Evolutionary conservation across 1,140 invertebrate genomes (phyloP).

Genomic region (Magallana ariakensis): DNA sequence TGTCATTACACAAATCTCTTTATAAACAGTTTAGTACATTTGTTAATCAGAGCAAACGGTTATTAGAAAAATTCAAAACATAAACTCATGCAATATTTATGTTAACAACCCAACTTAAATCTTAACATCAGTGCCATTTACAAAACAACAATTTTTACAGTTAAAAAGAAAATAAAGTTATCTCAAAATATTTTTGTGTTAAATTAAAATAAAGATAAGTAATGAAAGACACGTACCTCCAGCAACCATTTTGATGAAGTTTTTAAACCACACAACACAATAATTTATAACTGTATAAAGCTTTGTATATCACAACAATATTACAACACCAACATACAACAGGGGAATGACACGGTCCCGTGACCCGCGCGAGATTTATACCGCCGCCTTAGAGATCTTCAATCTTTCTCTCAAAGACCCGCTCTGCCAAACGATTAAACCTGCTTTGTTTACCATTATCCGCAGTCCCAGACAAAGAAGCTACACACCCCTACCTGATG

Average conservation of each 20-base stretch:
- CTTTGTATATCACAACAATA: constrained; percentile 27
- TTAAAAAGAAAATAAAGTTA: no score
- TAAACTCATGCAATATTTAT: no score
- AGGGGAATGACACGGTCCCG: constrained; percentile 22
- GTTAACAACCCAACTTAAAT: no score
- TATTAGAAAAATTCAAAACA: no score
- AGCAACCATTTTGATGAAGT: constrained; percentile 38
- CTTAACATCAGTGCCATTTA: no score
- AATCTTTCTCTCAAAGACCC: not conserved
- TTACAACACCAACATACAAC: constrained; percentile 48
- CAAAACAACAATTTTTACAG: no score
- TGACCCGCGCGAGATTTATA: constrained; percentile 30
- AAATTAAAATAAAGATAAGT: not conserved
- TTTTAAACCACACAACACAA: constrained; percentile 12
- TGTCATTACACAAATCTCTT: no score
- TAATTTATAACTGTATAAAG: constrained; percentile 29
- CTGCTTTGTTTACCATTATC: constrained; percentile 47
- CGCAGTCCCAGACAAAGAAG: constrained; percentile 44
- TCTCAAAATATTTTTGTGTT: not conserved
- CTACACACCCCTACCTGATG: not conserved
- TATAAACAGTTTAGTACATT: no score
- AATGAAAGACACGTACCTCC: constrained; percentile 1
- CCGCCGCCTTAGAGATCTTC: constrained; percentile 10
- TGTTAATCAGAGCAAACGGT: no score
- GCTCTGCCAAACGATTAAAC: constrained; percentile 37